A percentile compares a stretch with the other conserved stretches of the same genome.
These are phyloP conservation scores for Eupeodes corollae DNA, from an alignment of 1,140 invertebrate genomes.

Conservation along the genomic window DNA sequence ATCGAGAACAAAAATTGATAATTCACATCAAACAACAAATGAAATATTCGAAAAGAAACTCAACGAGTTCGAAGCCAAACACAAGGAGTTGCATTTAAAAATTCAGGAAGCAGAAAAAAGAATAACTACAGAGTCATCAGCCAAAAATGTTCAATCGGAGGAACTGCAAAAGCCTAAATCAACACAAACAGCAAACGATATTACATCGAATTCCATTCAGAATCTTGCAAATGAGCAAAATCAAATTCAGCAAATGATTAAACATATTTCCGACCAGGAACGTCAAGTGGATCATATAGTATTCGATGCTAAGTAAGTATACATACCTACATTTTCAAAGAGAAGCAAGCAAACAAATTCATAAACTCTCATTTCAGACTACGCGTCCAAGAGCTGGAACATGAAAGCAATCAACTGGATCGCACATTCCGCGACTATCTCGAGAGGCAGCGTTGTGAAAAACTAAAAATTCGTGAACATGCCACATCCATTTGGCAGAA, in stretches of 20 bases:
- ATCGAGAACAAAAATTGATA: conserved; percentile 9
- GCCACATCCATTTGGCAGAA: conserved; percentile 1
- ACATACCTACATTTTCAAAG: not conserved
- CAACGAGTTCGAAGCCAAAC: conserved; percentile 22
- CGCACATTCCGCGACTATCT: conserved; percentile 23
- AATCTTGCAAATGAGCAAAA: conserved; percentile 1
- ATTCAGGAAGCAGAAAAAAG: conserved; percentile 14
- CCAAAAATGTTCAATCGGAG: not conserved
- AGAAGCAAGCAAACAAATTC: not conserved
- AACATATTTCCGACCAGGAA: conserved; percentile 3
- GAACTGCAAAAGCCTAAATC: not conserved
- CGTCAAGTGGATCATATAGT: conserved; percentile 11
- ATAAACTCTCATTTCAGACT: conserved; percentile 8
- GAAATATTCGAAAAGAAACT: conserved; percentile 22
- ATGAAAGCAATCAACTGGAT: conserved; percentile 29
- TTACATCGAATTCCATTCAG: not conserved
- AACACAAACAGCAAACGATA: not conserved
- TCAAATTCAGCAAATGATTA: conserved; percentile 2
- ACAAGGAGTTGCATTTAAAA: conserved; percentile 16
- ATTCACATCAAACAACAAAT: conserved; percentile 17
- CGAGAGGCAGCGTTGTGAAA: conserved; percentile 13
- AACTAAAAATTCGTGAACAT: conserved; percentile 2
- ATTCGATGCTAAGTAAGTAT: conserved; percentile 10
- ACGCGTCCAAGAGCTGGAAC: conserved; percentile 28
- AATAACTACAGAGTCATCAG: not conserved